Percentiles rank a stretch among this genome's conserved stretches.
Conservation (phyloP, 2,888 invertebrate species). For the Muschampia plurimacula region DNA sequence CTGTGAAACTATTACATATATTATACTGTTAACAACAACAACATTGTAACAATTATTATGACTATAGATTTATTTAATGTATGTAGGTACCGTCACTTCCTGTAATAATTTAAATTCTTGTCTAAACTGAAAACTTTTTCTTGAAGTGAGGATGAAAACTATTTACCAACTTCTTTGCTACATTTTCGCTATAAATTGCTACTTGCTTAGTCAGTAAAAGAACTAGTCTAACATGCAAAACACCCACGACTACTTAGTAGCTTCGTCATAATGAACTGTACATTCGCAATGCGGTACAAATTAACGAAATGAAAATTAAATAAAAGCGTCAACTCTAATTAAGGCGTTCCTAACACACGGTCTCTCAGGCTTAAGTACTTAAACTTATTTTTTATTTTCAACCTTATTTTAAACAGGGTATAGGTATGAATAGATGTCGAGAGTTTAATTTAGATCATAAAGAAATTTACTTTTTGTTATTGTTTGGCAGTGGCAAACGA, state of each 20-base stretch:
- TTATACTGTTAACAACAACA: too few species aligned
- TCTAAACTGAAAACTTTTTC: too few species aligned
- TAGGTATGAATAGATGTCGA: background rate
- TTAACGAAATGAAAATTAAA: conserved; percentile 25
- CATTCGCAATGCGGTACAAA: conserved; percentile 28
- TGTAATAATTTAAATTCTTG: too few species aligned
- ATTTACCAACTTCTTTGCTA: background rate
- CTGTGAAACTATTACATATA: too few species aligned
- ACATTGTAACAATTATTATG: too few species aligned
- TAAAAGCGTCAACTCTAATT: conserved; percentile 22
- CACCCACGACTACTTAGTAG: conserved; percentile 8
- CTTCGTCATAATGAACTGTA: conserved; percentile 21
- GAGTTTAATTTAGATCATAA: too few species aligned
- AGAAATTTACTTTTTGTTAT: too few species aligned
- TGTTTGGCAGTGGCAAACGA: too few species aligned
- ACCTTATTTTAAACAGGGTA: background rate
- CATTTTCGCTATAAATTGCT: background rate
- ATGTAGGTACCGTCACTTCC: too few species aligned
- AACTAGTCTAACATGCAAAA: conserved; percentile 9
- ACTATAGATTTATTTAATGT: too few species aligned
- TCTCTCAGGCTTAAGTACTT: background rate
- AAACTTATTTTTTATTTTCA: conserved; percentile 11
- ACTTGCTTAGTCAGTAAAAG: background rate
- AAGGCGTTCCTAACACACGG: conserved; percentile 14
- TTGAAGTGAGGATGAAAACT: too few species aligned